Evolutionary conservation across 2,888 invertebrate genomes (phyloP).

Genomic region (Cerastis rubricosa): DNA sequence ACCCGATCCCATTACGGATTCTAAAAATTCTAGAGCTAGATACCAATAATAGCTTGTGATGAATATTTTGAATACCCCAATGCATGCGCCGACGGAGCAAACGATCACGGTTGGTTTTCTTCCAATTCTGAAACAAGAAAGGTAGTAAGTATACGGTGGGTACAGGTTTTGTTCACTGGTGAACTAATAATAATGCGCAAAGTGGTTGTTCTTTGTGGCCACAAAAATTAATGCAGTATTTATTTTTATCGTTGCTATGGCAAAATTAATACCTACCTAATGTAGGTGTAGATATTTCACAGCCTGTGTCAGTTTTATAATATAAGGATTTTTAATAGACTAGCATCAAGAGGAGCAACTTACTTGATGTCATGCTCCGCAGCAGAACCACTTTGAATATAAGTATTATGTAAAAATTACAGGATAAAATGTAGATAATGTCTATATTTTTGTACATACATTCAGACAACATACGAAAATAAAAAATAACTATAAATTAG

Average conservation of each 20-base stretch:
- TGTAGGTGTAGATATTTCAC: neutral
- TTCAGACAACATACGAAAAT: too few relatives aligned
- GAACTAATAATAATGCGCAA: conserved; percentile 1
- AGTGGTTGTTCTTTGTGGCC: neutral
- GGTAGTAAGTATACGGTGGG: neutral
- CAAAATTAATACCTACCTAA: neutral
- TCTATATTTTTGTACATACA: too few relatives aligned
- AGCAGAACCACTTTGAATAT: too few relatives aligned
- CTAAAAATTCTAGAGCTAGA: conserved; percentile 80
- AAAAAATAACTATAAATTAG: too few relatives aligned
- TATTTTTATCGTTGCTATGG: neutral
- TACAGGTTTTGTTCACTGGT: neutral
- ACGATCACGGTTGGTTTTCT: conserved; percentile 82
- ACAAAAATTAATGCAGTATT: too few relatives aligned
- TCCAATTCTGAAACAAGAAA: conserved; percentile 77
- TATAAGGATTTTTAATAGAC: neutral
- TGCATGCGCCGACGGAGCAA: conserved; percentile 79
- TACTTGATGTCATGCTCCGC: too few relatives aligned
- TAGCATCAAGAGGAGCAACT: neutral
- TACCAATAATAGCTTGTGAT: conserved; percentile 78
- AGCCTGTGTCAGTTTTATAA: neutral
- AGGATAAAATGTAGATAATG: too few relatives aligned
- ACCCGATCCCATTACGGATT: conserved; percentile 82
- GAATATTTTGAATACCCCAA: conserved; percentile 81
- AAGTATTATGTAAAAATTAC: too few relatives aligned